phyloP scores from a whole-genome alignment of 2,113 vertebrate genomes.

The Orycteropus afer region DNA sequence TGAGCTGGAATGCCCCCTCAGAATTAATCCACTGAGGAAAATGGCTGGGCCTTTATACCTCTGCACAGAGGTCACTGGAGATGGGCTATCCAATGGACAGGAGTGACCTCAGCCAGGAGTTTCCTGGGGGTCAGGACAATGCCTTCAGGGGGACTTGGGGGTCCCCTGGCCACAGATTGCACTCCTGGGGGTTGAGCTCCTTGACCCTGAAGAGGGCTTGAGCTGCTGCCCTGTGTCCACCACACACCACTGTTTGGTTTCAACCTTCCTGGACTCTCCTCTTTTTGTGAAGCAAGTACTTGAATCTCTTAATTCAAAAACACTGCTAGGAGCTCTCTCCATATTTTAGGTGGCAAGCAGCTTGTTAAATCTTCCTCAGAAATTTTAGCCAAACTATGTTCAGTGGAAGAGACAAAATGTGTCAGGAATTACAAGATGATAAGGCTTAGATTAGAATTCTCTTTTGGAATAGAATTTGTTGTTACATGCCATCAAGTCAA shows the following conservation, averaged over 20 bases:
- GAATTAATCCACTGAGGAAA: fast-evolving
- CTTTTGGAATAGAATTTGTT: no score
- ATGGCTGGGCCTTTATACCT: not conserved
- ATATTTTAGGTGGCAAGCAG: not conserved
- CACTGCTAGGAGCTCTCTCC: not conserved
- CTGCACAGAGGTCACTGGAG: fast-evolving
- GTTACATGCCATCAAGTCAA: no score
- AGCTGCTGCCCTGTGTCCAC: not conserved
- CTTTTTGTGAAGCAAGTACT: not conserved
- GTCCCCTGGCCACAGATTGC: not conserved
- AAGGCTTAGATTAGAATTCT: not conserved
- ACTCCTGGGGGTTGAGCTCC: fast-evolving
- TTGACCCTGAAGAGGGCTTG: fast-evolving
- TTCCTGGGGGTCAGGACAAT: fast-evolving
- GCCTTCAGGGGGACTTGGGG: not conserved
- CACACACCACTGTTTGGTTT: no score
- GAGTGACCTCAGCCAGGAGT: not conserved
- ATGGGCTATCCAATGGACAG: fast-evolving
- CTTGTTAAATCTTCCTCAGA: not conserved
- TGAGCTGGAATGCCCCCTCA: not conserved
- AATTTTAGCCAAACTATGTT: not conserved
- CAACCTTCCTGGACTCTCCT: fast-evolving
- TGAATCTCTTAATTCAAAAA: not conserved
- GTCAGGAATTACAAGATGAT: not conserved
- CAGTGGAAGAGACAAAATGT: not conserved